These are phyloP conservation scores for Loripinus fragilis DNA, from an alignment of 2,888 invertebrate genomes.

Conservation along the genomic window DNA sequence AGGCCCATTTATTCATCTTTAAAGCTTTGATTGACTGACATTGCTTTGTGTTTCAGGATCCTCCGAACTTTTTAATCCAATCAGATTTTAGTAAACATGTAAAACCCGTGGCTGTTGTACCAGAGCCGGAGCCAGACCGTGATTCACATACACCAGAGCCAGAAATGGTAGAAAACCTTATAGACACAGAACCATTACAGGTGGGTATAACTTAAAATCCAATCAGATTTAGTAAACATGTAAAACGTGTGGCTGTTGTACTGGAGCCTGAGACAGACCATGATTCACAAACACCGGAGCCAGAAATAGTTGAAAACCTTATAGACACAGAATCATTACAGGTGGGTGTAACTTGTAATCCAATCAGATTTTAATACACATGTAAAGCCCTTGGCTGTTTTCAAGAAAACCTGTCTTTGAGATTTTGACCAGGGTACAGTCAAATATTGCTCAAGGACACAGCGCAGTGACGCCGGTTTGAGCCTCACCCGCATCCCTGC, in stretches of 20 bases:
- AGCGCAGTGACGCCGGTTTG: no score
- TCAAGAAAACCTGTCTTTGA: no score
- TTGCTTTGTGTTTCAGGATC: constrained; percentile 83
- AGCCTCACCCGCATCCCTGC: no score
- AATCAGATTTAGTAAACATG: constrained; percentile 96
- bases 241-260: constrained; percentile 94
- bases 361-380: constrained; percentile 97
- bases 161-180: constrained; percentile 84
- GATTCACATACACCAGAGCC: constrained; percentile 72
- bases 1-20: not conserved
- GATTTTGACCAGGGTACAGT: no score
- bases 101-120: constrained; percentile 94
- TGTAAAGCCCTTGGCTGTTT: constrained; percentile 96
- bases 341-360: constrained; percentile 87
- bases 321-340: constrained; percentile 76
- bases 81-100: constrained; percentile 97
- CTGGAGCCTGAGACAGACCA: constrained; percentile 84
- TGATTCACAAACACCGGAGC: constrained; percentile 72
- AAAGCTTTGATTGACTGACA: not conserved
- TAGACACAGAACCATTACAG: constrained; percentile 75
- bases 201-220: not conserved
- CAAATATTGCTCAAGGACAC: no score
- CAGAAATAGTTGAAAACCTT: constrained; percentile 84
- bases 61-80: constrained; percentile 97
- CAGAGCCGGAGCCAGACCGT: constrained; percentile 82